Percentiles rank a stretch among this genome's conserved stretches.
Evolutionary conservation across 2,888 invertebrate genomes (phyloP).

Genomic region (Petrolisthes manimaculis): DNA sequence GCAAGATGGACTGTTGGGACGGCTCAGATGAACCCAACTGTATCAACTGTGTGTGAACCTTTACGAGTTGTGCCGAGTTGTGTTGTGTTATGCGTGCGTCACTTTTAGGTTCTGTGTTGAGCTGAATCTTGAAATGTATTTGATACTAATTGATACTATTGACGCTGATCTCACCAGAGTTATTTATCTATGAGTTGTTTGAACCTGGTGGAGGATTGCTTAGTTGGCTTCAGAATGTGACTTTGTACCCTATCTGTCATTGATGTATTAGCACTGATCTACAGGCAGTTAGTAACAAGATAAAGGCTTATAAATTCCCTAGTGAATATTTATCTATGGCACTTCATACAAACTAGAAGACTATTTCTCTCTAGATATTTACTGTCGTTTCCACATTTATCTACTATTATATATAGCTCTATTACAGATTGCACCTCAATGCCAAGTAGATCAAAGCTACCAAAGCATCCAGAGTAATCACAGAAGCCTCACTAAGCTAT

Average conservation of each 20-base stretch:
- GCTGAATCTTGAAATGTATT: no score
- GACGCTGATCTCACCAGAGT: no score
- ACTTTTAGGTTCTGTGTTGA: no score
- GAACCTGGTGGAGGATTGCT: not conserved
- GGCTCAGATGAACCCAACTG: constrained; percentile 82
- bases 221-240: not conserved
- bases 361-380: no score
- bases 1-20: constrained; percentile 83
- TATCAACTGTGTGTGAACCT: constrained; percentile 74
- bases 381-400: no score
- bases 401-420: not conserved
- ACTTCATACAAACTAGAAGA: no score
- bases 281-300: no score
- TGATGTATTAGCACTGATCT: no score
- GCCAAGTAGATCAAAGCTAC: constrained; percentile 46
- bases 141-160: no score
- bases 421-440: not conserved
- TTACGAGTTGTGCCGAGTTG: not conserved
- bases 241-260: not conserved
- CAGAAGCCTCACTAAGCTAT: constrained; percentile 9
- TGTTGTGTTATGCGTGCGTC: no score
- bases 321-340: no score
- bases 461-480: not conserved
- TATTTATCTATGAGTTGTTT: not conserved
- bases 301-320: no score